Conservation (phyloP, 1,140 invertebrate genomes). For the Aphaenogaster rudis region DNA sequence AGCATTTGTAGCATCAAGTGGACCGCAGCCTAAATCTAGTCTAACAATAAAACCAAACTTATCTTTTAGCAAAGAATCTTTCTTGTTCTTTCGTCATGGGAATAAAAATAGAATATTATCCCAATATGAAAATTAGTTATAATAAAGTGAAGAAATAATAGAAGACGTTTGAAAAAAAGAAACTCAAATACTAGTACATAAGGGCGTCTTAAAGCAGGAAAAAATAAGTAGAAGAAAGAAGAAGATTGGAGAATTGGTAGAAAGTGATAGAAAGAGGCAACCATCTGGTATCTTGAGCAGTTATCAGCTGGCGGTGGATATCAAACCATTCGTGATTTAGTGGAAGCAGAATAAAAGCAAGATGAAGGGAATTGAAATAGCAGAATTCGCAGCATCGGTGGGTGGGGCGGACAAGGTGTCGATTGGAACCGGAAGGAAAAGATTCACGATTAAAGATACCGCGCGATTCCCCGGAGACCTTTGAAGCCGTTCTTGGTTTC, state of each 20-base stretch:
- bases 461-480: slow-evolving; percentile 63
- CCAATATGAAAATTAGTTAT: neutral
- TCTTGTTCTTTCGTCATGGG: neutral
- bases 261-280: slow-evolving; percentile 57
- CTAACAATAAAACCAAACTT: neutral
- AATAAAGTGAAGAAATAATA: neutral
- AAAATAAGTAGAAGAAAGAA: slow-evolving; percentile 14
- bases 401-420: slow-evolving; percentile 43
- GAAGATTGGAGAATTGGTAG: slow-evolving; percentile 34
- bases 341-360: slow-evolving; percentile 66
- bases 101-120: slow-evolving; percentile 6
- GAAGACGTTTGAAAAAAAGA: neutral
- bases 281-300: slow-evolving; percentile 65
- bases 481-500: slow-evolving; percentile 51
- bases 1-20: too few relatives aligned
- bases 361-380: slow-evolving; percentile 73
- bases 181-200: slow-evolving; percentile 12
- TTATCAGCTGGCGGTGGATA: slow-evolving; percentile 67
- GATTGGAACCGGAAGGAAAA: slow-evolving; percentile 61
- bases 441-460: slow-evolving; percentile 67
- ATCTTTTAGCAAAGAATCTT: neutral
- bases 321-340: slow-evolving; percentile 70
- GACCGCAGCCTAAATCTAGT: neutral
- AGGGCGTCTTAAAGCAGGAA: neutral
- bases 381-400: slow-evolving; percentile 42